phyloP scores from a whole-genome alignment of 2,113 vertebrate genomes.

The Ceuthmochares aereus region DNA sequence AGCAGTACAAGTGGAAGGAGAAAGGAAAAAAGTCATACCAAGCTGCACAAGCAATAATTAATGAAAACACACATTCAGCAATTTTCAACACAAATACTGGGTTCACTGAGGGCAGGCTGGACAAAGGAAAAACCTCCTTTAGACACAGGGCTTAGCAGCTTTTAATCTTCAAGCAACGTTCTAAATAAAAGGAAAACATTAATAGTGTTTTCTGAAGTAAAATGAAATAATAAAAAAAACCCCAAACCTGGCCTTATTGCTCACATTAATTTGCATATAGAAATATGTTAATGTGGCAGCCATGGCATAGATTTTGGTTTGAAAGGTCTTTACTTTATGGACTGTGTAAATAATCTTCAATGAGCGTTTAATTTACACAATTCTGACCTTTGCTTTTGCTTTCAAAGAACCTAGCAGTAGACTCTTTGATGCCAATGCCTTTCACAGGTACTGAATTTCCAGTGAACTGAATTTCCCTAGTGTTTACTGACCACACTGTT shows the following conservation, averaged over 20 bases:
- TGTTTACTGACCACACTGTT: neutral
- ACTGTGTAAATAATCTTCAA: neutral
- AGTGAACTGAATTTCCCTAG: neutral
- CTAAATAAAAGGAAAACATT: neutral
- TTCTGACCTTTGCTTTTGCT: neutral
- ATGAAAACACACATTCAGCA: neutral
- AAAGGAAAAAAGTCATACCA: neutral
- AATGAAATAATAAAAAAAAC: neutral
- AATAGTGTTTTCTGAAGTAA: neutral
- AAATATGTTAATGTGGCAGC: neutral
- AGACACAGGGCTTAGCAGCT: neutral
- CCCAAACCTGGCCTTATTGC: neutral
- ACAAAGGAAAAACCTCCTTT: neutral
- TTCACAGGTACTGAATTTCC: neutral
- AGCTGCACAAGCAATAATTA: neutral
- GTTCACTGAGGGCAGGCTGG: neutral
- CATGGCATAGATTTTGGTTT: neutral
- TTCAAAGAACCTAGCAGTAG: neutral
- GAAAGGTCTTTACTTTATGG: neutral
- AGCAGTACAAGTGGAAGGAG: neutral
- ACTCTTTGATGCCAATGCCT: neutral
- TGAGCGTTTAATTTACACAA: neutral
- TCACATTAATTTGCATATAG: neutral
- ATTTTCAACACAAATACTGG: neutral
- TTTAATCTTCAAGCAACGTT: neutral